A percentile compares a stretch with the other conserved stretches of the same genome.
phyloP scores from a whole-genome alignment of 2,113 vertebrate species.

The Corythaeola cristata region DNA sequence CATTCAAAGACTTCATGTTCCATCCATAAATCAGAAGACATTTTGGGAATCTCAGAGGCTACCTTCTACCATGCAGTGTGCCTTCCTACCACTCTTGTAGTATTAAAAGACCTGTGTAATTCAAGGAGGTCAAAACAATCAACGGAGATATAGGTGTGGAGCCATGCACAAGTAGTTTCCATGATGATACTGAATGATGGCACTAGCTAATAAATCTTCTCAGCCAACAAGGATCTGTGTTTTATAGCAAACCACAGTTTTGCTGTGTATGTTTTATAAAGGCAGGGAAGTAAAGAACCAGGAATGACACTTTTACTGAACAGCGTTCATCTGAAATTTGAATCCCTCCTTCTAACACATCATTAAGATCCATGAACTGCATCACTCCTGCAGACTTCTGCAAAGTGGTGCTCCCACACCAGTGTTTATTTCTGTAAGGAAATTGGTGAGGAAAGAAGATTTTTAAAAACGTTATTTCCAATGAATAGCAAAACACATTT shows the following conservation, averaged over 20 bases:
- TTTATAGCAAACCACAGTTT: background rate
- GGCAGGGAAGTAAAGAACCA: background rate
- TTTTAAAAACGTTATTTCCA: conserved; percentile 51
- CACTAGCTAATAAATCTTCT: background rate
- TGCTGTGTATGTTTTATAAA: background rate
- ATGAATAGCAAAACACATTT: conserved; percentile 15
- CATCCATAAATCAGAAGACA: background rate
- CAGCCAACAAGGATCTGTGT: background rate
- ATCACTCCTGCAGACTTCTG: background rate
- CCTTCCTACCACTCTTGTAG: background rate
- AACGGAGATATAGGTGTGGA: background rate
- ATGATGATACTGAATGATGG: background rate
- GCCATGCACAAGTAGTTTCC: background rate
- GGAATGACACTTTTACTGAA: background rate
- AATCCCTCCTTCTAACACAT: background rate
- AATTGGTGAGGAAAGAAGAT: background rate
- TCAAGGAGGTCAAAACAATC: background rate
- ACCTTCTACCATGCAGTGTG: background rate
- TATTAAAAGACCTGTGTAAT: background rate
- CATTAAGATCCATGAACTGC: background rate
- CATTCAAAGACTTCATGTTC: background rate
- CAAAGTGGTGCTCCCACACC: background rate
- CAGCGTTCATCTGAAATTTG: background rate
- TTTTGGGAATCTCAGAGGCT: background rate
- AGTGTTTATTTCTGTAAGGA: conserved; percentile 47